phyloP scores from a whole-genome alignment of 2,888 invertebrate genomes.

The Nomada hirtipes region DNA sequence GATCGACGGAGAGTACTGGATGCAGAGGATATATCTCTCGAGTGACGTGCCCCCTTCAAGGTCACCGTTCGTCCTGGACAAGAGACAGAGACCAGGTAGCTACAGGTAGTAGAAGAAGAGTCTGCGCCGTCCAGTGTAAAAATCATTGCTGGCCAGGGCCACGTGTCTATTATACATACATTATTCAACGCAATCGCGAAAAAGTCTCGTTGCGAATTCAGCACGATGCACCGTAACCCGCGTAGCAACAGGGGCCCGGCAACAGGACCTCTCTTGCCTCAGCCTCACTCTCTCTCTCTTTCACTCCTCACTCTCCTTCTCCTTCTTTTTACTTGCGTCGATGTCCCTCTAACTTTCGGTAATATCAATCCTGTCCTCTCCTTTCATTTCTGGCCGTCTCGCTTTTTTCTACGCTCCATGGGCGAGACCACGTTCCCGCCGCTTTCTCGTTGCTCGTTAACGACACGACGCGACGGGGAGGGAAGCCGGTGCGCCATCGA shows the following conservation, averaged over 20 bases:
- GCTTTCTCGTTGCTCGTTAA: constrained; percentile 70
- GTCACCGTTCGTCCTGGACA: constrained; percentile 56
- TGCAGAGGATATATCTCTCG: constrained; percentile 56
- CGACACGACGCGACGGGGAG: constrained; percentile 38
- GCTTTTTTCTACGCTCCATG: constrained; percentile 27
- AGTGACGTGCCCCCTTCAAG: constrained; percentile 65
- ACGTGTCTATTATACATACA: constrained; percentile 70
- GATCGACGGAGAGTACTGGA: constrained; percentile 52
- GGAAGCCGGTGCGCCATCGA: constrained; percentile 16
- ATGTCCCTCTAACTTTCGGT: constrained; percentile 44
- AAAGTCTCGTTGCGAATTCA: constrained; percentile 80
- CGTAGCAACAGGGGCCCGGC: constrained; percentile 78
- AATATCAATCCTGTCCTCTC: constrained; percentile 43
- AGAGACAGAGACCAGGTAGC: constrained; percentile 18
- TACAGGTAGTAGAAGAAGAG: constrained; percentile 34
- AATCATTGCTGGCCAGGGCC: constrained; percentile 60
- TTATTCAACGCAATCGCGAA: constrained; percentile 74
- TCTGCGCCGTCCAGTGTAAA: constrained; percentile 37
- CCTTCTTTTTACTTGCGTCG: constrained; percentile 36
- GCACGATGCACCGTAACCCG: constrained; percentile 78
- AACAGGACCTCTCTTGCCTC: constrained; percentile 70
- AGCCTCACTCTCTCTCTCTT: constrained; percentile 54
- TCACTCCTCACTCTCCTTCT: constrained; percentile 51
- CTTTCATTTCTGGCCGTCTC: constrained; percentile 31
- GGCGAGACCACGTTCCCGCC: constrained; percentile 29